Conservation (phyloP, 2,888 invertebrate species). For the Ernsta delagoae region DNA sequence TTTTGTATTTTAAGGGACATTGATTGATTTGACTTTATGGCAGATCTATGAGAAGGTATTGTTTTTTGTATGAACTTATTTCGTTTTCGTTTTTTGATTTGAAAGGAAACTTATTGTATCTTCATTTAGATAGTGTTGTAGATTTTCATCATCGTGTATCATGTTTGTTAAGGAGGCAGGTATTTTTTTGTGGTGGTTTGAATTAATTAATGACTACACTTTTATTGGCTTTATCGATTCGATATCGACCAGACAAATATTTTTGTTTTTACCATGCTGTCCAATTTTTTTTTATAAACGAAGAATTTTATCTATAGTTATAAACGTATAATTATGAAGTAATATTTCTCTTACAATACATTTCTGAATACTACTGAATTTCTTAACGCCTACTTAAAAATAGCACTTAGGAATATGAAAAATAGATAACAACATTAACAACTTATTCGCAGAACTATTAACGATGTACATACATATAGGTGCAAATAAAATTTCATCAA, state of each 20-base stretch:
- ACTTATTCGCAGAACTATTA: too few species aligned
- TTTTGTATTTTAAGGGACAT: constrained; percentile 79
- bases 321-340: too few species aligned
- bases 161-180: neutral
- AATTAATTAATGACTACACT: constrained; percentile 15
- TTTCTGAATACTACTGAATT: neutral
- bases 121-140: constrained; percentile 71
- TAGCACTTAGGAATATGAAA: too few species aligned
- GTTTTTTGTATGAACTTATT: constrained; percentile 68
- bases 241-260: neutral
- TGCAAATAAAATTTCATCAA: too few species aligned
- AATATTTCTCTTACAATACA: neutral
- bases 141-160: constrained; percentile 38
- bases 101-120: constrained; percentile 74
- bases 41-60: constrained; percentile 77
- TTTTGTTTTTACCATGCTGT: neutral
- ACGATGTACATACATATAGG: too few species aligned
- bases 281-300: too few species aligned
- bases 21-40: constrained; percentile 83
- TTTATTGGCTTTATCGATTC: constrained; percentile 20
- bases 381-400: too few species aligned
- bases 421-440: too few species aligned
- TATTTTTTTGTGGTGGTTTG: constrained; percentile 10
- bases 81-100: constrained; percentile 52
- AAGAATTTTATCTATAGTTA: too few species aligned